Evolutionary conservation across 2,113 vertebrate genomes (phyloP).

Genomic region (Antennarius striatus): DNA sequence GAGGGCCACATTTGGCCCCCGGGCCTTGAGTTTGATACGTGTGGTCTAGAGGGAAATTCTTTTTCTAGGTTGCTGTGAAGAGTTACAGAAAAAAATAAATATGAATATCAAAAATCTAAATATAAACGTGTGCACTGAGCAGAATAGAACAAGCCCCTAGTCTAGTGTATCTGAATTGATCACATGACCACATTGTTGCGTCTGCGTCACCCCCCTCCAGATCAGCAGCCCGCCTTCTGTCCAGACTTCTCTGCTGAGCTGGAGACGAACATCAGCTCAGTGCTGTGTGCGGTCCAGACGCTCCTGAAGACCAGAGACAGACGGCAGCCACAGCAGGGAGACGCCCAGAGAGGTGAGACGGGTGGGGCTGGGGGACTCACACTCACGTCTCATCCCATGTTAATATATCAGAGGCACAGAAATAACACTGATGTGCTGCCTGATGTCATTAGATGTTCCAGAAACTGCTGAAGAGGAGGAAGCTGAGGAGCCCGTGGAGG

Average conservation of each 20-base stretch:
- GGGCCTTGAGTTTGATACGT: too few relatives aligned
- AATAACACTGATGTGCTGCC: background rate
- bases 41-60: too few relatives aligned
- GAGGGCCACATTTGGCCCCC: too few relatives aligned
- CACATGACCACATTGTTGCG: too few relatives aligned
- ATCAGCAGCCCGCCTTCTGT: conserved; percentile 74
- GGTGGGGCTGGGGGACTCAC: background rate
- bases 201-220: conserved; percentile 22
- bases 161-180: too few relatives aligned
- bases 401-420: background rate
- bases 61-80: too few relatives aligned
- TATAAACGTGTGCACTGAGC: too few relatives aligned
- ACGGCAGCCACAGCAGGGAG: conserved; percentile 53
- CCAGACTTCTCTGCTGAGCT: conserved; percentile 84
- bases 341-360: conserved; percentile 66
- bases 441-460: conserved; percentile 24
- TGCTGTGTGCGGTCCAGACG: conserved; percentile 89
- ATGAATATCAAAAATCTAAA: too few relatives aligned
- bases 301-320: conserved; percentile 82
- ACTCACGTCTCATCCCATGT: too few relatives aligned
- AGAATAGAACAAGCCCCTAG: too few relatives aligned
- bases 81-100: too few relatives aligned
- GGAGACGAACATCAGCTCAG: conserved; percentile 83
- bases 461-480: conserved; percentile 71
- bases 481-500: conserved; percentile 67